Evolutionary conservation across 2,113 vertebrate genomes (phyloP), one percentile per base, ranked within the genome.

Genomic region (Myotis yumanensis): DNA sequence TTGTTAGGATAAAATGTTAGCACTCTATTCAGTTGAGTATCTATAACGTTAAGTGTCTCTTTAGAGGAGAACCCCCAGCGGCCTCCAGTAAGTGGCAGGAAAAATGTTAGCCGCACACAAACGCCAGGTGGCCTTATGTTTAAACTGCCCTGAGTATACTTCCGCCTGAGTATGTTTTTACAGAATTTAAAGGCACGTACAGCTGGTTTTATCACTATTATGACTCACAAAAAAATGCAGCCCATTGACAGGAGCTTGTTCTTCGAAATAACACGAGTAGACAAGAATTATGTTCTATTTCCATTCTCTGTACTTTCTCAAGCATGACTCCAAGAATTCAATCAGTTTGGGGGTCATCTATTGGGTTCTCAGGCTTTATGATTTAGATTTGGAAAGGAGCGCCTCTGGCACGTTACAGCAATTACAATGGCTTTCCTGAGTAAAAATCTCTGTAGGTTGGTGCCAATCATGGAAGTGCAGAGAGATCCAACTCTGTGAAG

Each of bases 211-310:
- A 57, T 80, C 96, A 48, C 48, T 10, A 23, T 15, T 83, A 75
- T 68, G 57, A 96, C 30, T 86, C 51, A n/a, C 64, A 76, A 89
- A 86, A 86, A 95, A 71, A 32, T 62, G n/a, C 43, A 54, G 22
- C 23, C 22, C 17, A 11, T 81, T 89, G 76, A 73, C 57, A 43
- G 30, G 95, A 66, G 51, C 17, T 72, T 90, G 88, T 93, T 8
- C 35, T 91, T 86, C 20, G 15, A 32, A 87, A 91, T 76, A 52
- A 14, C 46, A 62, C 30, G 15, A 73, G 32, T 46, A 69, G 73
- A 68, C 15, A 84, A 79, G 59, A 90, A 81, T 62, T 52, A 54
- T 25, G 25, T 80, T 79, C 48, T 80, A 72, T 83, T 82, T 91
- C 11, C n/a, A 64, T 59, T 72, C 43, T 22, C 48, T 89, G 18